Conservation (phyloP, 2,113 vertebrate genomes). For the Heteronetta atricapilla region DNA sequence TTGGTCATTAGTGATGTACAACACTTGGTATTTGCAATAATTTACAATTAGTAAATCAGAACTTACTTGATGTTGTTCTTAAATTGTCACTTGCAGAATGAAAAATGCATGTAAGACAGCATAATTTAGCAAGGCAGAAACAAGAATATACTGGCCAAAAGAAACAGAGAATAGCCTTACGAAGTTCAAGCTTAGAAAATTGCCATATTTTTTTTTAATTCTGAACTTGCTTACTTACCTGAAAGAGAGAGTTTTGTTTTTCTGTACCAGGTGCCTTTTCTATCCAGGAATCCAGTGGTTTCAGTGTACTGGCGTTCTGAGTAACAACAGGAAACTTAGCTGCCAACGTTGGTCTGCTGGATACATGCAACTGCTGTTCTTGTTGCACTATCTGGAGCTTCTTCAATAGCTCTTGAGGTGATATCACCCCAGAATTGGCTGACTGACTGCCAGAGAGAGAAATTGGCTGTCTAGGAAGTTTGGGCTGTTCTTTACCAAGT, state of each 20-base stretch:
- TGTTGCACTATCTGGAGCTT: constrained; percentile 90
- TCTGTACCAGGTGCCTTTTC: constrained; percentile 62
- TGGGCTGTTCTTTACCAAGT: constrained; percentile 53
- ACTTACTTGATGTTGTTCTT: not conserved
- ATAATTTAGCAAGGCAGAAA: not conserved
- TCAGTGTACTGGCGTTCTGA: constrained; percentile 41
- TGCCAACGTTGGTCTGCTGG: constrained; percentile 79
- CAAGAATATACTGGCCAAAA: not conserved
- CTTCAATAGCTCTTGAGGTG: constrained; percentile 87
- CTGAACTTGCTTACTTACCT: constrained; percentile 73
- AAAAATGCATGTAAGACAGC: not conserved
- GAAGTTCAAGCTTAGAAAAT: not conserved
- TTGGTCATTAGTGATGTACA: not conserved
- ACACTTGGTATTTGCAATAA: not conserved
- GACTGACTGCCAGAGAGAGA: constrained; percentile 59
- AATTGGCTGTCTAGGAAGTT: constrained; percentile 20
- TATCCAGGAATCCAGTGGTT: constrained; percentile 71
- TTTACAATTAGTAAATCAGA: not conserved
- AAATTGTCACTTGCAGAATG: not conserved
- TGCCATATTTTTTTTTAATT: not conserved
- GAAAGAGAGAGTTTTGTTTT: constrained; percentile 78
- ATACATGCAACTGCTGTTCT: constrained; percentile 79
- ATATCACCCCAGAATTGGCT: constrained; percentile 74
- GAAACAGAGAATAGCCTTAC: not conserved
- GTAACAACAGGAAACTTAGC: constrained; percentile 82